Conservation (phyloP, 2,888 invertebrate species). For the Aphelenchoides bicaudatus region DNA sequence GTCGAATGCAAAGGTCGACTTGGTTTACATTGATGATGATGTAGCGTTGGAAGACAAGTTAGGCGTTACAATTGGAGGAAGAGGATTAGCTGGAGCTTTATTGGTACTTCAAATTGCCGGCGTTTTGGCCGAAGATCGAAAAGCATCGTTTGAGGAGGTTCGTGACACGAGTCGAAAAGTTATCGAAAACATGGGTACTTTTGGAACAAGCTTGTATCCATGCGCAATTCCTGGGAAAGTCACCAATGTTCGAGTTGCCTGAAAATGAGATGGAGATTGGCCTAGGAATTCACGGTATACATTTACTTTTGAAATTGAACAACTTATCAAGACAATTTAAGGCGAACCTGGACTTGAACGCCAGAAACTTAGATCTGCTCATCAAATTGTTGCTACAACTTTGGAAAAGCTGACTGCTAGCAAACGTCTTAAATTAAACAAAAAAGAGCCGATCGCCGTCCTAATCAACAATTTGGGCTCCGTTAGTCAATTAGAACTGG, state of each 20-base stretch:
- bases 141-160: constrained; percentile 68
- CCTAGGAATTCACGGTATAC: constrained; percentile 66
- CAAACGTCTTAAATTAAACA: constrained; percentile 44
- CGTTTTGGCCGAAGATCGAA: constrained; percentile 69
- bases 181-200: constrained; percentile 65
- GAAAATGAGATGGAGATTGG: constrained; percentile 72
- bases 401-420: constrained; percentile 63
- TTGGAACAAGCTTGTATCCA: constrained; percentile 71
- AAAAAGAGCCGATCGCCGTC: constrained; percentile 66
- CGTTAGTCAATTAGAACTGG: constrained; percentile 74
- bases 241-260: constrained; percentile 68
- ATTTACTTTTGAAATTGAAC: neutral
- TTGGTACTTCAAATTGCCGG: constrained; percentile 72
- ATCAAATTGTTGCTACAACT: constrained; percentile 62
- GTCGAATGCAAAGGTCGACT: constrained; percentile 13
- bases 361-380: constrained; percentile 61
- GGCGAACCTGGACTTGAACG: constrained; percentile 67
- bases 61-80: constrained; percentile 59
- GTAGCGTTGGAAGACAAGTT: constrained; percentile 65
- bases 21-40: constrained; percentile 71
- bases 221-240: constrained; percentile 71
- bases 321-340: no score
- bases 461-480: constrained; percentile 78
- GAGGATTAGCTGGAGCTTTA: constrained; percentile 68
- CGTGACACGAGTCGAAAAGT: constrained; percentile 49